A percentile compares a stretch with the other conserved stretches of the same genome.
phyloP scores from a whole-genome alignment of 2,888 invertebrate species.

The Zygaena filipendulae region DNA sequence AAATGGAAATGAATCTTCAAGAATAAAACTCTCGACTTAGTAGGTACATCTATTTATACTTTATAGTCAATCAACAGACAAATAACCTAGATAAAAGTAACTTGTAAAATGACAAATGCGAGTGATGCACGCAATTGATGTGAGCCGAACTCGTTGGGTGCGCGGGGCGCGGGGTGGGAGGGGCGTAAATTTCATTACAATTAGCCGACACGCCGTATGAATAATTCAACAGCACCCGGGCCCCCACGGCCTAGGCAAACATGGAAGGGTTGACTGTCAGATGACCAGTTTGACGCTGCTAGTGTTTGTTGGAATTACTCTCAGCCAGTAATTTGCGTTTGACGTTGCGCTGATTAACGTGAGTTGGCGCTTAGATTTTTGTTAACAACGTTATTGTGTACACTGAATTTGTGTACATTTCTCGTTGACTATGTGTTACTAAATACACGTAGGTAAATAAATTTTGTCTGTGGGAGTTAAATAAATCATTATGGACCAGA shows the following conservation, averaged over 20 bases:
- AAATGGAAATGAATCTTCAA: too few species aligned
- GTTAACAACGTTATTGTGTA: slow-evolving; percentile 13
- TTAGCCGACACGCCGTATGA: slow-evolving; percentile 56
- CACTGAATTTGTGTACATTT: not conserved
- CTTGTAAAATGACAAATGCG: too few species aligned
- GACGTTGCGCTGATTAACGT: slow-evolving; percentile 32
- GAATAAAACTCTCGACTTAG: too few species aligned
- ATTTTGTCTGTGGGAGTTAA: too few species aligned
- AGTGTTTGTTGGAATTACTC: slow-evolving; percentile 38
- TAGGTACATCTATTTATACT: too few species aligned
- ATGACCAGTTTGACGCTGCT: slow-evolving; percentile 28
- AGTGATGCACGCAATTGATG: too few species aligned
- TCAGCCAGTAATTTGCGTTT: slow-evolving; percentile 37
- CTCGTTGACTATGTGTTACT: too few species aligned
- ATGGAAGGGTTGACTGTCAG: slow-evolving; percentile 54
- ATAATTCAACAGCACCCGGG: slow-evolving; percentile 43
- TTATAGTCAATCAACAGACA: too few species aligned
- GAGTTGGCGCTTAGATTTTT: slow-evolving; percentile 18
- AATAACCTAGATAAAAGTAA: too few species aligned
- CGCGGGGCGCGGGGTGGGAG: slow-evolving; percentile 21
- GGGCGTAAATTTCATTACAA: slow-evolving; percentile 66
- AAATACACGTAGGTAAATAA: too few species aligned
- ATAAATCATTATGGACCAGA: too few species aligned
- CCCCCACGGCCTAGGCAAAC: slow-evolving; percentile 44
- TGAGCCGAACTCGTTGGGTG: too few species aligned